A percentile compares a stretch with the other conserved stretches of the same genome.
These are phyloP conservation scores for Octomys mimax DNA, from an alignment of 2,797 vertebrate species.

Conservation along the genomic window DNA sequence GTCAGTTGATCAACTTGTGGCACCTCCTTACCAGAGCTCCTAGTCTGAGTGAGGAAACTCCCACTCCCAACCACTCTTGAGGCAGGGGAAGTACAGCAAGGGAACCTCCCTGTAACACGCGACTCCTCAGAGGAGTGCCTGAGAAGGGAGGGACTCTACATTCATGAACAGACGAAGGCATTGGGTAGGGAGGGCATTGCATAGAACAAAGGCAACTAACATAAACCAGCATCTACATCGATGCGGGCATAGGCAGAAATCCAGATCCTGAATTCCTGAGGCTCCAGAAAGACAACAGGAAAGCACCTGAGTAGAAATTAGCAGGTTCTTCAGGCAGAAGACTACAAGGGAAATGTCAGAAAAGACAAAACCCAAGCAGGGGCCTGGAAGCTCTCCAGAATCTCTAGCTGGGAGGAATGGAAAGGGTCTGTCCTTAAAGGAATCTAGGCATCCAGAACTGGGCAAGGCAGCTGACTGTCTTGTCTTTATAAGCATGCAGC, in stretches of 20 bases:
- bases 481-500: background rate
- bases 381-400: background rate
- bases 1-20: too few species aligned
- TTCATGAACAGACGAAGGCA: background rate
- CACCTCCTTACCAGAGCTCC: background rate
- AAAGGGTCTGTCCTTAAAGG: background rate
- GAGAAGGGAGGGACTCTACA: background rate
- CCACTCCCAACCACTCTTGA: background rate
- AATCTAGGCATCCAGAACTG: background rate
- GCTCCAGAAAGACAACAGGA: background rate
- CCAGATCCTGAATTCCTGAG: background rate
- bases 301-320: background rate
- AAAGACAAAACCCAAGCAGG: background rate
- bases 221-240: background rate
- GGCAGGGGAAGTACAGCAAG: background rate
- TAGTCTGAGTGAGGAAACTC: background rate
- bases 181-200: background rate
- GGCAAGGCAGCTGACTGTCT: background rate
- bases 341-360: background rate
- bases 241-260: background rate
- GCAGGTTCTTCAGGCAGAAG: background rate
- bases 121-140: background rate
- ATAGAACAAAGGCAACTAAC: background rate
- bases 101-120: background rate
- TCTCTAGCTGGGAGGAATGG: background rate